Evolutionary conservation across 2,113 vertebrate genomes (phyloP), one percentile per base, ranked within the genome.

Genomic region (Vulpes lagopus): DNA sequence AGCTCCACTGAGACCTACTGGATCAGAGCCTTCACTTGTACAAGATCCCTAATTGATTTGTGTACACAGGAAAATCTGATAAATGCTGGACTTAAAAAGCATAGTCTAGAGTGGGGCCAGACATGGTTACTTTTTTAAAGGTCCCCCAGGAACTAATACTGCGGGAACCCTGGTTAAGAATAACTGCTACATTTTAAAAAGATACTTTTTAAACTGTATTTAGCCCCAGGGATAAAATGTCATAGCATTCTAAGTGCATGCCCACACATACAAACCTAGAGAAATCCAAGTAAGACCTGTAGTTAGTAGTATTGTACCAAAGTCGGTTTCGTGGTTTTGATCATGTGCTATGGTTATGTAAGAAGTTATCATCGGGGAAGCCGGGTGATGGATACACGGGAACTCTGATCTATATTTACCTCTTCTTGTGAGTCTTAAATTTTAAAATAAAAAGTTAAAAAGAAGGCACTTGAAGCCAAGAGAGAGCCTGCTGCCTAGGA

Each of bases 391-490:
- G 32, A 62, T 67, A 96, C 71, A 73, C 19, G 6, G 65, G 84
- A 94, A 25, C n/a, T 87, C 59, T 62, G 17, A 86, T 92, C 64
- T 83, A 8, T 92, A 84, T 15, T 76, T 82, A 43, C 32, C 65
- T 79, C 11, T 93, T 93, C 55, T 82, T 59, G 74, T 78, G 82
- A 96, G 59, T 88, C 64, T 96, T 51, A 49, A 55, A 74, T 82
- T 97, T 95, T 59, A 85, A 93, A 96, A 78, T 78, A 60, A 89
- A 94, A 95, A 80, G 38, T 53, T 60, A 51, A 43, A 84, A 65
- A 96, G 43, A 74, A 73, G 93, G n/a, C 17, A 94, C 65, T 87
- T 78, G 85, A 84, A 95, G 43, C 73, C 27, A 62, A 65, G 20
- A 87, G 55, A 85, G 43, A 91, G 7, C 43, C 69, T 96, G 27